Percentiles rank a stretch among this genome's conserved stretches.
Conservation (phyloP, 2,113 vertebrate genomes). For the Cnemophilus loriae region DNA sequence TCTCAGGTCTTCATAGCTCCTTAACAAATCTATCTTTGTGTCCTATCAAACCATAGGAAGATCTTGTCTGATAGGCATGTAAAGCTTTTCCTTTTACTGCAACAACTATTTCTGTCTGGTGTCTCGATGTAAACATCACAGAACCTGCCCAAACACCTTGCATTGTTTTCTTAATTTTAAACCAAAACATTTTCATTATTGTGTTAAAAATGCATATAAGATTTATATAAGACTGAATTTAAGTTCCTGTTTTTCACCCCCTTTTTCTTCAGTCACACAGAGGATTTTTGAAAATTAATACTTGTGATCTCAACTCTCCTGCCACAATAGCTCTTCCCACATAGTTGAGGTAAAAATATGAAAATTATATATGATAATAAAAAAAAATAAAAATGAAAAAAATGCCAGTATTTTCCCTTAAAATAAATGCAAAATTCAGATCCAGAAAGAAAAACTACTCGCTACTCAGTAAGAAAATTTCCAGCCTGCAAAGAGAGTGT, state of each 20-base stretch:
- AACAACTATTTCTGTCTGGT: not conserved
- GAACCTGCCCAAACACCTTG: not conserved
- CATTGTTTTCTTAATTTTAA: not conserved
- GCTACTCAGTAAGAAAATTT: not conserved
- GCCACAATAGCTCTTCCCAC: not conserved
- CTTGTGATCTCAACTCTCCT: not conserved
- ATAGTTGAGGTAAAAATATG: not conserved
- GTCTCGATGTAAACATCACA: not conserved
- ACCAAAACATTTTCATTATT: not conserved
- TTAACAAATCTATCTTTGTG: not conserved
- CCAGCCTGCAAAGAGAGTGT: not conserved
- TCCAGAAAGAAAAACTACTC: not conserved
- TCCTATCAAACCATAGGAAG: not conserved
- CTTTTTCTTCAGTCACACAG: not conserved
- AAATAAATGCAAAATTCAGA: not conserved
- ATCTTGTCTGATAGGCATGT: not conserved
- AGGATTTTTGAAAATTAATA: not conserved
- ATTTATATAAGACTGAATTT: not conserved
- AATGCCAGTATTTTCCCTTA: not conserved
- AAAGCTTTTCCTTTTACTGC: not conserved
- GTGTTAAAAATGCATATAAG: not conserved
- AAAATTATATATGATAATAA: not conserved
- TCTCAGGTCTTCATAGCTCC: not conserved
- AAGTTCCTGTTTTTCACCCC: rapidly evolving
- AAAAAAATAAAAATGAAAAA: too few species aligned